phyloP scores from a whole-genome alignment of 2,797 vertebrate species.

The Danio choprae region DNA sequence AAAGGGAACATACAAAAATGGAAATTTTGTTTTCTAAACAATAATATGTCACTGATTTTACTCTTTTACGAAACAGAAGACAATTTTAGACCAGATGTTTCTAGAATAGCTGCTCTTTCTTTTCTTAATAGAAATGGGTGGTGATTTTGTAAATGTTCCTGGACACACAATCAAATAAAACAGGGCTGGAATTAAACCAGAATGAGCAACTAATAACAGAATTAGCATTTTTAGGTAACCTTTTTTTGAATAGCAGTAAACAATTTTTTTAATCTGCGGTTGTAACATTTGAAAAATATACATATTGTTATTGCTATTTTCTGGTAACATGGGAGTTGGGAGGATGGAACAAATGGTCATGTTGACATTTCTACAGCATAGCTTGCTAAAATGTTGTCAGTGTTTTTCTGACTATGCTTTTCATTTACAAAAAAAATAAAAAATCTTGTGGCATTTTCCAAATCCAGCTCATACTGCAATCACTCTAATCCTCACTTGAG shows the following conservation, averaged over 20 bases:
- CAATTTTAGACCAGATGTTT: neutral
- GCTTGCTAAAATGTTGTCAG: slow-evolving; percentile 49
- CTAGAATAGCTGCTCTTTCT: neutral
- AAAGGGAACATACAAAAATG: neutral
- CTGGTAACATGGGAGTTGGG: slow-evolving; percentile 44
- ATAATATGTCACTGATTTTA: too few species aligned
- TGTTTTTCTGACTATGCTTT: slow-evolving; percentile 49
- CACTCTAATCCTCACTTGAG: slow-evolving; percentile 49
- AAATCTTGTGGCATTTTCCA: slow-evolving; percentile 49
- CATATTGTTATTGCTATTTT: slow-evolving; percentile 29
- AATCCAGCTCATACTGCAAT: slow-evolving; percentile 47
- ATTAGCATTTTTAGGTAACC: neutral
- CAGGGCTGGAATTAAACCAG: neutral
- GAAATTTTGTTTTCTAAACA: neutral
- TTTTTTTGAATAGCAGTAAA: slow-evolving; percentile 5
- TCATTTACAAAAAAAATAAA: slow-evolving; percentile 48
- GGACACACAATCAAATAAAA: neutral
- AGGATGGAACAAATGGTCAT: slow-evolving; percentile 48
- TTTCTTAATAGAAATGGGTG: neutral
- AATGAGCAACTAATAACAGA: neutral
- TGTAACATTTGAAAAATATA: slow-evolving; percentile 9
- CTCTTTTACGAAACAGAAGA: neutral
- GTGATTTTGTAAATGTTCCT: neutral
- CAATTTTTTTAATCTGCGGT: slow-evolving; percentile 8
- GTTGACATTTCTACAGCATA: slow-evolving; percentile 59